Conservation (phyloP, 2,797 vertebrate genomes). For the Brachymystax lenok region DNA sequence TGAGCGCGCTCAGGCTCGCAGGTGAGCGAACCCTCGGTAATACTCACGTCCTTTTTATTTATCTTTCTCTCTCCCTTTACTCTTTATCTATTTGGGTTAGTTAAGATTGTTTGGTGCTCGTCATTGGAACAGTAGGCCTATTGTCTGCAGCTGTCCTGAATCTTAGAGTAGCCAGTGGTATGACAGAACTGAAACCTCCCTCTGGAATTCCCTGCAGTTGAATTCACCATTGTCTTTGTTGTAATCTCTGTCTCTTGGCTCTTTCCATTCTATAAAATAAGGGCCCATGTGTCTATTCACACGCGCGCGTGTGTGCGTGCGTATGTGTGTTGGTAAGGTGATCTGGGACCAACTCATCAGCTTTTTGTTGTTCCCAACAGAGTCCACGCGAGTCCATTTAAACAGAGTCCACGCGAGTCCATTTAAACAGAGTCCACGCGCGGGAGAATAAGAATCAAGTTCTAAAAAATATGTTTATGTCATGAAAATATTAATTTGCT, state of each 20-base stretch:
- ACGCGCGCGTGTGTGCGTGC: background rate
- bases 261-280: conserved; percentile 54
- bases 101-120: background rate
- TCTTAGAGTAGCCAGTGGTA: background rate
- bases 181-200: background rate
- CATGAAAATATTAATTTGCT: background rate
- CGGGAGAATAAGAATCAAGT: background rate
- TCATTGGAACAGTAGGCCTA: background rate
- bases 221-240: background rate
- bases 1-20: conserved; percentile 98
- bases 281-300: conserved; percentile 58
- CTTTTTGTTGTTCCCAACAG: conserved; percentile 46
- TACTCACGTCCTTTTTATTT: conserved; percentile 48
- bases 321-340: too few species aligned
- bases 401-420: conserved; percentile 29
- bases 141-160: background rate
- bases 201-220: background rate
- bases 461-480: background rate
- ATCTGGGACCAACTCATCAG: conserved; percentile 52
- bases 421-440: conserved; percentile 42
- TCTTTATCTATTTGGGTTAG: background rate
- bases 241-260: conserved; percentile 39
- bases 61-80: conserved; percentile 24
- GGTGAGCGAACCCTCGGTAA: conserved; percentile 91
- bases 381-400: conserved; percentile 36